phyloP scores from a whole-genome alignment of 2,888 invertebrate genomes.

The Anarsia innoxiella region DNA sequence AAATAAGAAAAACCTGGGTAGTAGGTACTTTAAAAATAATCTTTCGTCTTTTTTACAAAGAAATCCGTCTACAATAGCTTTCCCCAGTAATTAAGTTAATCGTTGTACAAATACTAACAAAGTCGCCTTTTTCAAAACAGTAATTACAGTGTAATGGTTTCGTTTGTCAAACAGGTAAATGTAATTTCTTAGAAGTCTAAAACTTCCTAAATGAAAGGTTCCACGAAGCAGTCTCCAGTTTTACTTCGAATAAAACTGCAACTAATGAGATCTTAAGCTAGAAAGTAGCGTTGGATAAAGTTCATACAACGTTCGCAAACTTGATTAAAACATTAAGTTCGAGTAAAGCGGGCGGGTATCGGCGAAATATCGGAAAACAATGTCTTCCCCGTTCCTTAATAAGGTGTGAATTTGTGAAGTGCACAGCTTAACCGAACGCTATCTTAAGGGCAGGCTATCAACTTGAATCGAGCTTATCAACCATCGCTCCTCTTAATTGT shows the following conservation, averaged over 20 bases:
- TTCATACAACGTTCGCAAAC: constrained; percentile 1
- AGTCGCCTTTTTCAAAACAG: too few relatives aligned
- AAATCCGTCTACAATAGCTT: too few relatives aligned
- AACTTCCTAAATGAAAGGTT: too few relatives aligned
- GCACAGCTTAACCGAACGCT: constrained; percentile 43
- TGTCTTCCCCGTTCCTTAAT: constrained; percentile 34
- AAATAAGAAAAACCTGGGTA: too few relatives aligned
- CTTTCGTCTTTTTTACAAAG: too few relatives aligned
- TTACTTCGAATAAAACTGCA: not conserved
- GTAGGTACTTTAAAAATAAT: too few relatives aligned
- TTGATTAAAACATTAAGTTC: constrained; percentile 9
- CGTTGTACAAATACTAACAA: too few relatives aligned
- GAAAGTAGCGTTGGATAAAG: not conserved
- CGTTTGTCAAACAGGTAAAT: too few relatives aligned
- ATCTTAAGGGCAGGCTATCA: constrained; percentile 54
- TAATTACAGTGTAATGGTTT: too few relatives aligned
- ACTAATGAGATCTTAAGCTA: not conserved
- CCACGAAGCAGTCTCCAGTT: constrained; percentile 10
- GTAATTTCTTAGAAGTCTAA: too few relatives aligned
- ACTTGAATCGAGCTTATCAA: constrained; percentile 57
- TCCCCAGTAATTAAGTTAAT: too few relatives aligned
- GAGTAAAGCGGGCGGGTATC: constrained; percentile 6
- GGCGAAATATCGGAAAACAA: constrained; percentile 27
- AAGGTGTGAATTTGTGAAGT: constrained; percentile 53
- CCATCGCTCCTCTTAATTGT: constrained; percentile 69